Evolutionary conservation across 2,888 invertebrate species (phyloP).

Genomic region (Lasioglossum oenotherae): DNA sequence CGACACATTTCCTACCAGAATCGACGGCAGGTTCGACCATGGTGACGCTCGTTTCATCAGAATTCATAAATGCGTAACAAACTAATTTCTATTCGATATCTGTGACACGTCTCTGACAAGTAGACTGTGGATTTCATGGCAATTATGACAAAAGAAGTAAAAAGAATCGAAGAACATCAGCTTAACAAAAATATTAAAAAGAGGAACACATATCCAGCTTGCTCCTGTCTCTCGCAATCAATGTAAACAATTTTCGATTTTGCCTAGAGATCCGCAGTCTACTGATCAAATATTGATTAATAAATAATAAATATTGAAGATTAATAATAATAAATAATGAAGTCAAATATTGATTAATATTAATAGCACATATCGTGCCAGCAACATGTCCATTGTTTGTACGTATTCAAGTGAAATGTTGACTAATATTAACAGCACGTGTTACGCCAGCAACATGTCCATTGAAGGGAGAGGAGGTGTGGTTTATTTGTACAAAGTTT

Average conservation of each 20-base stretch:
- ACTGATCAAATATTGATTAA: no score
- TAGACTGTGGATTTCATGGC: neutral
- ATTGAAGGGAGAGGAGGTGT: neutral
- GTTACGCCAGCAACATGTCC: neutral
- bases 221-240: no score
- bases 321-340: no score
- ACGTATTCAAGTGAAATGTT: neutral
- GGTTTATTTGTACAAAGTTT: neutral
- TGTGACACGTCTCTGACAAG: neutral
- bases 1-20: slow-evolving; percentile 15
- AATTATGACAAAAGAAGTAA: neutral
- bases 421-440: neutral
- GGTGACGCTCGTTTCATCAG: neutral
- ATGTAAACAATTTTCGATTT: no score
- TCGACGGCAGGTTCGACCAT: neutral
- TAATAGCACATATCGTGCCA: no score
- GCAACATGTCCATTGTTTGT: neutral
- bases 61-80: neutral
- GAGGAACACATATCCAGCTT: no score
- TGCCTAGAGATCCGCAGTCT: neutral
- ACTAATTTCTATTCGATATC: neutral
- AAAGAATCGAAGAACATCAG: neutral
- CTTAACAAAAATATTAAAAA: neutral
- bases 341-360: neutral
- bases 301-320: no score